Conservation (phyloP, 1,140 invertebrate species). For the Sminthurinus signatus region DNA sequence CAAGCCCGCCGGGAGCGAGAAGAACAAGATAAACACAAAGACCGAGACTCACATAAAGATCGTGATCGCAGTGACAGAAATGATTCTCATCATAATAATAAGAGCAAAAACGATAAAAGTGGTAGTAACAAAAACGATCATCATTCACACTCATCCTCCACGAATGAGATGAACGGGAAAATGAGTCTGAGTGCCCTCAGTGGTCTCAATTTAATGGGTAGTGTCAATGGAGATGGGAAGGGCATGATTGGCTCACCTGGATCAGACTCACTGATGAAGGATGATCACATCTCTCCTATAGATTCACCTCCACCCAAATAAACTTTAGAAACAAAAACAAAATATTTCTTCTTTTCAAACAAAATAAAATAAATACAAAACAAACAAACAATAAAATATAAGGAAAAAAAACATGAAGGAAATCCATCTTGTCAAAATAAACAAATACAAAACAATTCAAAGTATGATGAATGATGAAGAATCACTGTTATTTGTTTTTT, state of each 20-base stretch:
- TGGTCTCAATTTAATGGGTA: constrained; percentile 13
- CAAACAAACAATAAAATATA: no score
- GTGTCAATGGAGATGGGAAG: constrained; percentile 19
- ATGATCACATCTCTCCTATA: constrained; percentile 40
- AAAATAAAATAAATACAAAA: not conserved
- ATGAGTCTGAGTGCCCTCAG: constrained; percentile 40
- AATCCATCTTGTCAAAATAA: no score
- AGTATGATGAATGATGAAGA: no score
- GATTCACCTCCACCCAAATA: constrained; percentile 41
- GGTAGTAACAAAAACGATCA: constrained; percentile 38
- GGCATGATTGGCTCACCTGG: constrained; percentile 24
- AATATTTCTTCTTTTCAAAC: not conserved
- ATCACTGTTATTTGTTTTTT: no score
- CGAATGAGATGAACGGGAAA: constrained; percentile 41
- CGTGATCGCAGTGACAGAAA: constrained; percentile 24
- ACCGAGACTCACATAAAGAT: constrained; percentile 60
- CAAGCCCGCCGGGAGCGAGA: constrained; percentile 81
- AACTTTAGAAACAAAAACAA: constrained; percentile 4
- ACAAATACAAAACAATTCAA: no score
- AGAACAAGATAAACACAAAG: constrained; percentile 85
- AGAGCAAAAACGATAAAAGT: constrained; percentile 39
- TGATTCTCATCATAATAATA: constrained; percentile 27
- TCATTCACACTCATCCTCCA: constrained; percentile 31
- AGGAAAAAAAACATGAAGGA: no score
- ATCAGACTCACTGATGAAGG: constrained; percentile 39